A percentile compares a stretch with the other conserved stretches of the same genome.
Evolutionary conservation across 37 sponge, comb jelly and placozoan genomes (phyloP).

Genomic region (Aphrocallistes beatrix): DNA sequence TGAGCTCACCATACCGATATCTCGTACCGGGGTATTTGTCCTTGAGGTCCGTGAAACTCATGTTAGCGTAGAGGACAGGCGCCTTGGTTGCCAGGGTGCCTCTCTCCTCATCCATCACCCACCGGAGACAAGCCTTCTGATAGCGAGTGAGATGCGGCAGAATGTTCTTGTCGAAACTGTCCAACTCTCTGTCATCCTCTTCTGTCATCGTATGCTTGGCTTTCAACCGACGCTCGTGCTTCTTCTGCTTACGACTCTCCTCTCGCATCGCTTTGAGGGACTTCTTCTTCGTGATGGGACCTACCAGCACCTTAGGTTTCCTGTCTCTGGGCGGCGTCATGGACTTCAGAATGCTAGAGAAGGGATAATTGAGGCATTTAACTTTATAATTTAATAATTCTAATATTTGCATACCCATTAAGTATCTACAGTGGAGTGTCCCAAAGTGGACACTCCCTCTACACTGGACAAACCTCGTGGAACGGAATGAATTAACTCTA

Average conservation of each 20-base stretch:
- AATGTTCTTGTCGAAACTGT: not conserved
- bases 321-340: not conserved
- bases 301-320: not conserved
- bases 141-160: not conserved
- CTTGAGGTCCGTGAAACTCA: slow-evolving; percentile 17
- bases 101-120: slow-evolving; percentile 23
- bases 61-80: slow-evolving; percentile 20
- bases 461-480: no score
- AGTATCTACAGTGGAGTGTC: no score
- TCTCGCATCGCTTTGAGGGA: slow-evolving; percentile 5
- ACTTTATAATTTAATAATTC: no score
- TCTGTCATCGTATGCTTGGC: not conserved
- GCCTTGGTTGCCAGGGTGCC: slow-evolving; percentile 19
- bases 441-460: no score
- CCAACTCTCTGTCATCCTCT: not conserved
- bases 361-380: no score
- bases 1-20: no score
- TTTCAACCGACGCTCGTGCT: slow-evolving; percentile 4
- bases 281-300: not conserved
- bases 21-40: slow-evolving; percentile 10
- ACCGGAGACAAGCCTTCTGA: slow-evolving; percentile 4
- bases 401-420: no score
- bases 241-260: slow-evolving; percentile 8
- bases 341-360: slow-evolving; percentile 1
- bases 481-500: no score